A percentile compares a stretch with the other conserved stretches of the same genome.
These are phyloP conservation scores for Dipodomys merriami DNA, from an alignment of 2,113 vertebrate species.

Conservation along the genomic window DNA sequence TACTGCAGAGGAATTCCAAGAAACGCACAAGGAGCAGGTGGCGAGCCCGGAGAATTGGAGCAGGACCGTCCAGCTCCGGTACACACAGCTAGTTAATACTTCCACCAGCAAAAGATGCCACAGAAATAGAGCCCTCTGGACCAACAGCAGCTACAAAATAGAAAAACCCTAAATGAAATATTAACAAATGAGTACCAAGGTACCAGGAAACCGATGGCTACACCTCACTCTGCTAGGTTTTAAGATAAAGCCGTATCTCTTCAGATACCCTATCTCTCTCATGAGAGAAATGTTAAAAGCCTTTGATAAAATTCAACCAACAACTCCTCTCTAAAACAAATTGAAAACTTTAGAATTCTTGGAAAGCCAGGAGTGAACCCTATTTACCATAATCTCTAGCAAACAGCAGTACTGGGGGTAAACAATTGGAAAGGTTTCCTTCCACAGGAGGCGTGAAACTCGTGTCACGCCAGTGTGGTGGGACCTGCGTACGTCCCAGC, in stretches of 20 bases:
- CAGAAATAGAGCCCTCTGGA: background rate
- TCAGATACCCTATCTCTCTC: conserved; percentile 40
- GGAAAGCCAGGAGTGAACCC: conserved; percentile 50
- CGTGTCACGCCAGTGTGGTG: background rate
- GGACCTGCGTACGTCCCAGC: background rate
- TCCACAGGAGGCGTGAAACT: background rate
- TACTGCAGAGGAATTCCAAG: conserved; percentile 13
- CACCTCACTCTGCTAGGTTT: background rate
- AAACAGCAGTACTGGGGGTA: background rate
- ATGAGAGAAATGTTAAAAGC: conserved; percentile 20
- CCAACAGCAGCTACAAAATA: background rate
- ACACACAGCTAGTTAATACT: background rate
- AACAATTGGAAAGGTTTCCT: background rate
- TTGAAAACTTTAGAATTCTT: conserved; percentile 37
- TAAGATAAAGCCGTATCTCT: conserved; percentile 31
- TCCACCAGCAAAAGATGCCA: background rate
- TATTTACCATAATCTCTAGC: background rate
- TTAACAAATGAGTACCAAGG: background rate
- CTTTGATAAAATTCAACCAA: conserved; percentile 56
- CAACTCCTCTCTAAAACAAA: conserved; percentile 47
- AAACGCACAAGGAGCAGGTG: conserved; percentile 2
- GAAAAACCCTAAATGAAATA: conserved; percentile 25
- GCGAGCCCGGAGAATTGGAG: too few species aligned
- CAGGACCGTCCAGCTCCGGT: background rate
- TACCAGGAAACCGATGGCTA: background rate